phyloP scores from a whole-genome alignment of 92 coral and sea anemone genomes.

The Porites rus region DNA sequence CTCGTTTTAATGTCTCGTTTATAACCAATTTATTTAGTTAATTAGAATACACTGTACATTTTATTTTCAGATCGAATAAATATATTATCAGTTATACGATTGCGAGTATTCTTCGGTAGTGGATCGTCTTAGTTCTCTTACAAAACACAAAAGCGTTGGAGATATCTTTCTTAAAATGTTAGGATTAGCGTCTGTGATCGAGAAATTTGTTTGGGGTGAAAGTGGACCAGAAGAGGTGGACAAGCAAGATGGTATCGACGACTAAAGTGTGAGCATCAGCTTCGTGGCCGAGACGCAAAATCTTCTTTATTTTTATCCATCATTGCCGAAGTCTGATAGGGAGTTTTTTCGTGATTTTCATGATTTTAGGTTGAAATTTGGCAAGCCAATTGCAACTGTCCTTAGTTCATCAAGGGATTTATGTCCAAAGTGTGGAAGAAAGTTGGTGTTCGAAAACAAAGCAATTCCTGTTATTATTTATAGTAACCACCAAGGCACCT shows the following conservation, averaged over 20 bases:
- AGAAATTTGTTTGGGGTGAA: neutral
- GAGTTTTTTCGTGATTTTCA: neutral
- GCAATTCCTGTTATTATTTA: slow-evolving; percentile 10
- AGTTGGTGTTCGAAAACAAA: neutral
- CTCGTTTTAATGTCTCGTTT: no score
- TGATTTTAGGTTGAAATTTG: neutral
- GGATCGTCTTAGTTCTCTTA: no score
- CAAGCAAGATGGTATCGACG: neutral
- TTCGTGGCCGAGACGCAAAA: neutral
- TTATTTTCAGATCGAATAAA: no score
- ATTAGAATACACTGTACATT: no score
- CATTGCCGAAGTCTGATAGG: neutral
- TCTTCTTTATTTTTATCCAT: neutral
- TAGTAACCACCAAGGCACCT: slow-evolving; percentile 7
- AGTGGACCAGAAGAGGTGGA: neutral
- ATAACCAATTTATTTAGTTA: no score
- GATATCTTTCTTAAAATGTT: no score
- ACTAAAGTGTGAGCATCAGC: neutral
- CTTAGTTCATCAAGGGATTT: neutral
- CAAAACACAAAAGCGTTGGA: no score
- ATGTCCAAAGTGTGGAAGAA: slow-evolving; percentile 1
- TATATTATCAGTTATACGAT: no score
- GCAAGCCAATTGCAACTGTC: slow-evolving; percentile 23
- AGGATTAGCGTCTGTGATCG: no score
- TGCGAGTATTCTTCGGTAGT: no score